Evolutionary conservation across 92 coral and sea anemone genomes (phyloP), one percentile per base, ranked within the genome.

Genomic region (Palythoa grandis): DNA sequence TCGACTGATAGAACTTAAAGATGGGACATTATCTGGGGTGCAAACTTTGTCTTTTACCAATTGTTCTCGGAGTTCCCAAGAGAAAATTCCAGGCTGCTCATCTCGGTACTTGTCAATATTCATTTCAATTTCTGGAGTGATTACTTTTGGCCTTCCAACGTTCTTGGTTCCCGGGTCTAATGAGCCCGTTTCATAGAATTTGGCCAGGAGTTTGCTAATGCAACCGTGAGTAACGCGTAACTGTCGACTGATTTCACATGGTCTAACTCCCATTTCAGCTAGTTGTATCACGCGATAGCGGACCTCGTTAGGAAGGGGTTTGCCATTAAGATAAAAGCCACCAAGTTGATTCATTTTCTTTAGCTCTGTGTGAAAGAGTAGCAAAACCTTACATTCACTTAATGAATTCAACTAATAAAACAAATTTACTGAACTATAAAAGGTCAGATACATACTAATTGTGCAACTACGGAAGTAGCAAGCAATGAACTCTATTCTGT

Each of bases 211-310:
- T 78, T 95, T 95, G 88, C 98, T 95, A 37, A 95, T 90, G 78
- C 98, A 95, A 8, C 98, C 98, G 72, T 95, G 98, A 5, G 98
- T 93, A 29, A 95, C 89, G 35, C 92, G 91, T 22, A 93, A 90
- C 72, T 87, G 89, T 52, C 98, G 95, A 61, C 98, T 95, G 86
- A 95, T 95, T 12, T 95, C 98, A 80, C 98, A 95, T 2, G 95
- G 98, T 22, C 96, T 94, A 8, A 95, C 86, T 15, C 98, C 98
- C 83, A 85, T 92, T 25, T 89, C 88, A n/a, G 96, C 92, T 24
- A 95, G 87, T n/a, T 92, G 88, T 67, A 95, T 86, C 10, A 95
- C 93, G 3, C 94, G 92, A 38, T 87, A 69, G 74, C 98, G 95
- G 50, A 94, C 72, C n/a, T 94, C 92, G 15, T 50, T 74, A 63